phyloP scores from a whole-genome alignment of 2,797 vertebrate genomes.

The Amblyraja radiata region DNA sequence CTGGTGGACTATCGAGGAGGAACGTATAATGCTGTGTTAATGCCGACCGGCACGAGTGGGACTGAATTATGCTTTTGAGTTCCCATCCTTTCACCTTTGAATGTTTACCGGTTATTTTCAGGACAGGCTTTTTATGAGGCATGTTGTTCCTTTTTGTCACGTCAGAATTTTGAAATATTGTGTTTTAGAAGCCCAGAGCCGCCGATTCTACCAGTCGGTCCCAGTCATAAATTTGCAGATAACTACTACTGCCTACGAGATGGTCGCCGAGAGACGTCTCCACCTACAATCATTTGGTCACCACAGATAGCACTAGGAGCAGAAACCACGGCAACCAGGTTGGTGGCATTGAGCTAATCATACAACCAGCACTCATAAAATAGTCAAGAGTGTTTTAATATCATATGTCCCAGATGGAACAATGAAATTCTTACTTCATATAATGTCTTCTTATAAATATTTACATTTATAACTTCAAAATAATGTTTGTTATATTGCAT shows the following conservation, averaged over 20 bases:
- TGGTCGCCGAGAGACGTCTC: conserved; percentile 71
- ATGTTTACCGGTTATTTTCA: neutral
- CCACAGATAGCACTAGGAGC: conserved; percentile 66
- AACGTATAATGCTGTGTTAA: too few species aligned
- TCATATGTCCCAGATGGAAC: too few species aligned
- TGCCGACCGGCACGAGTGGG: neutral
- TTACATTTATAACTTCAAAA: too few species aligned
- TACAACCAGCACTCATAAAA: neutral
- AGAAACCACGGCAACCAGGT: conserved; percentile 52
- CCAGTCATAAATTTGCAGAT: conserved; percentile 74
- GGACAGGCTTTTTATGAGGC: neutral
- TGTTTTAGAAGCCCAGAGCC: conserved; percentile 72
- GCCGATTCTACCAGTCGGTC: conserved; percentile 76
- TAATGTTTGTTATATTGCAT: too few species aligned
- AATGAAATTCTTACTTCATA: too few species aligned
- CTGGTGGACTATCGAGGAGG: too few species aligned
- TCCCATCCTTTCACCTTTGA: neutral
- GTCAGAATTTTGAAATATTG: neutral
- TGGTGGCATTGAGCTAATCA: conserved; percentile 36
- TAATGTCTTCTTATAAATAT: too few species aligned
- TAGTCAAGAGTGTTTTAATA: too few species aligned
- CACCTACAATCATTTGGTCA: conserved; percentile 67
- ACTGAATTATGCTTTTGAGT: neutral
- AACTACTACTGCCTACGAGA: conserved; percentile 84
- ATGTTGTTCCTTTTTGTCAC: conserved; percentile 8